Evolutionary conservation across 2,888 invertebrate genomes (phyloP), one percentile per base, ranked within the genome.

Genomic region (Limnephilus lunatus): DNA sequence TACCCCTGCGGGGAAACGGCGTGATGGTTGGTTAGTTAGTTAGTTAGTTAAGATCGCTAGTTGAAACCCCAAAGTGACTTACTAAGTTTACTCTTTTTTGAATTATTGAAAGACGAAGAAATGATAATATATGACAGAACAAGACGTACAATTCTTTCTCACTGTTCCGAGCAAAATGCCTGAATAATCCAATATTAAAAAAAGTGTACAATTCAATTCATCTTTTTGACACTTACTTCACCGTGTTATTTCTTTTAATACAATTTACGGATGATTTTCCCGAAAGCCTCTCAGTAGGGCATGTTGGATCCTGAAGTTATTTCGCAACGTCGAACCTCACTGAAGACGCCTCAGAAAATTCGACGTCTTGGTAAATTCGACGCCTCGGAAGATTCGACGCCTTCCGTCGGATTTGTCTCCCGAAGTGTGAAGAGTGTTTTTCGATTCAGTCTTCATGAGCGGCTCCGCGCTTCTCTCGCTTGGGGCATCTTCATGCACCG

Each of bases 341-440:
- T 35, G 39, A 81, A 90, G 90, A 91, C 91, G 91, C 85, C 44
- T 48, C 31, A 48, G 48, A 90, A 90, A 90, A 87, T 92, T 83
- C 91, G 91, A 91, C 91, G 90, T 91, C 91, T 89, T 89, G 68
- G 35, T 85, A 85, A 25, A 85, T 35, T 81, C 81, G 90, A 91
- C 91, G 91, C 85, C 81, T 86, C 82, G 81, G 85, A 90, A 90
- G 86, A 87, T 92, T 83, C 91, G 91, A 91, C 91, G 90, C 92
- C 91, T 89, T 89, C 92, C 91, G 85, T 83, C 85, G 92, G 92
- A 92, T 92, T 92, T 92, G 92, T 87, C 87, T 89, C 86, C 88
- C 90, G 89, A 81, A 92, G 91, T 92, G 92, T 92, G 89, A 92
- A 91, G 89, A 85, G 90, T 89, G 91, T 92, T 92, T 91, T 91